These are phyloP conservation scores for Trachelus tabidus DNA, from an alignment of 2,888 invertebrate genomes.

Conservation along the genomic window DNA sequence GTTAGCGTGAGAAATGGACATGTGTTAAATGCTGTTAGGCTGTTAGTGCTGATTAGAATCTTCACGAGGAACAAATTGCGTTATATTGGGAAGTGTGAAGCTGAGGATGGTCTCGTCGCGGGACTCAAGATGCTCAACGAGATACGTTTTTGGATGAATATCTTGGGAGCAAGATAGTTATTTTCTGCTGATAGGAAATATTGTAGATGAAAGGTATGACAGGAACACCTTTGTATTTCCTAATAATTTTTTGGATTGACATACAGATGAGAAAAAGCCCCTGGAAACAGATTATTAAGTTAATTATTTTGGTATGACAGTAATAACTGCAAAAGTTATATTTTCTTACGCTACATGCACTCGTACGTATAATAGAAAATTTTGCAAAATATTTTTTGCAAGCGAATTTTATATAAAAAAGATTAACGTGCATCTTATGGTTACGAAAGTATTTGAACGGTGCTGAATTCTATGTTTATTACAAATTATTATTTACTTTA, in stretches of 20 bases:
- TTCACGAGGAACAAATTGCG: constrained; percentile 14
- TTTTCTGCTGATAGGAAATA: background rate
- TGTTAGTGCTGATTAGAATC: constrained; percentile 3
- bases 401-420: no score
- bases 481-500: background rate
- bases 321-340: background rate
- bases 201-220: background rate
- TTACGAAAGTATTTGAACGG: no score
- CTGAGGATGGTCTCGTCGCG: constrained; percentile 13
- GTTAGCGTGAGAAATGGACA: constrained; percentile 47
- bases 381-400: background rate
- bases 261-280: background rate
- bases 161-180: background rate
- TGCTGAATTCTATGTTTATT: background rate
- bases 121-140: constrained; percentile 22
- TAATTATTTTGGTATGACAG: no score
- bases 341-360: background rate
- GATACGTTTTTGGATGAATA: background rate
- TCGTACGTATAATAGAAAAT: background rate
- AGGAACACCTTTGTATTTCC: background rate
- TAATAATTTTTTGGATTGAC: background rate
- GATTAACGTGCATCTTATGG: no score
- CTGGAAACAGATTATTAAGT: no score
- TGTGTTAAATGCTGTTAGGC: constrained; percentile 40
- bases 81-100: constrained; percentile 13